Percentiles rank a stretch among this genome's conserved stretches.
phyloP scores from a whole-genome alignment of 2,113 vertebrate species.

The Hypocryptadius cinnamomeus region DNA sequence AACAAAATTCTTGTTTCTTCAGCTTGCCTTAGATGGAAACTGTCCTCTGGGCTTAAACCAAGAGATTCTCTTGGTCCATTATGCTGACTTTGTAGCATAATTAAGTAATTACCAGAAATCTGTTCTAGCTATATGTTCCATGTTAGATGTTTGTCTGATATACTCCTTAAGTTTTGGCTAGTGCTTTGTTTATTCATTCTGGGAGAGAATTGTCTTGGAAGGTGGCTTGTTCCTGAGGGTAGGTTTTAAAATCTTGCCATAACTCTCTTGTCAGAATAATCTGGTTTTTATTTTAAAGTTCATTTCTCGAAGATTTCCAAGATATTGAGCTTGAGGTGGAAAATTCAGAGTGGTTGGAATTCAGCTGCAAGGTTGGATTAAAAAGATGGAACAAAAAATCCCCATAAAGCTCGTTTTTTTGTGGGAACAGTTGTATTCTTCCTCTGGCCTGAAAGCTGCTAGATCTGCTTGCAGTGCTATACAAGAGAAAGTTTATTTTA shows the following conservation, averaged over 20 bases:
- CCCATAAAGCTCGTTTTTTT: not conserved
- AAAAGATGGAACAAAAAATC: not conserved
- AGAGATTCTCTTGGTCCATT: not conserved
- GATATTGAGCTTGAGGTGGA: not conserved
- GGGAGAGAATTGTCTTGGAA: not conserved
- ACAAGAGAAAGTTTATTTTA: not conserved
- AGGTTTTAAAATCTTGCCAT: not conserved
- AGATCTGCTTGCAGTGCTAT: not conserved
- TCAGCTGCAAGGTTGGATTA: not conserved
- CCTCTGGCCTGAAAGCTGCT: not conserved
- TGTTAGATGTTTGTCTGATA: not conserved
- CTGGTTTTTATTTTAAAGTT: not conserved
- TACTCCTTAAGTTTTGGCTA: not conserved
- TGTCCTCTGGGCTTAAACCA: not conserved
- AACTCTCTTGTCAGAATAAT: not conserved
- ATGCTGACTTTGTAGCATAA: not conserved
- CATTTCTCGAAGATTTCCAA: not conserved
- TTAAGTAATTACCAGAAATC: not conserved
- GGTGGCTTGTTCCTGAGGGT: accelerated
- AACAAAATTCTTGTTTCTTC: not conserved
- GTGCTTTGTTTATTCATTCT: not conserved
- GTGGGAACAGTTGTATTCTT: not conserved
- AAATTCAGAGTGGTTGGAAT: not conserved
- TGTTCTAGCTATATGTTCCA: not conserved
- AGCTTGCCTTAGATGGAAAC: not conserved